A percentile compares a stretch with the other conserved stretches of the same genome.
phyloP scores from a whole-genome alignment of 1,140 invertebrate species.

The Diplogasteroides magnus region DNA sequence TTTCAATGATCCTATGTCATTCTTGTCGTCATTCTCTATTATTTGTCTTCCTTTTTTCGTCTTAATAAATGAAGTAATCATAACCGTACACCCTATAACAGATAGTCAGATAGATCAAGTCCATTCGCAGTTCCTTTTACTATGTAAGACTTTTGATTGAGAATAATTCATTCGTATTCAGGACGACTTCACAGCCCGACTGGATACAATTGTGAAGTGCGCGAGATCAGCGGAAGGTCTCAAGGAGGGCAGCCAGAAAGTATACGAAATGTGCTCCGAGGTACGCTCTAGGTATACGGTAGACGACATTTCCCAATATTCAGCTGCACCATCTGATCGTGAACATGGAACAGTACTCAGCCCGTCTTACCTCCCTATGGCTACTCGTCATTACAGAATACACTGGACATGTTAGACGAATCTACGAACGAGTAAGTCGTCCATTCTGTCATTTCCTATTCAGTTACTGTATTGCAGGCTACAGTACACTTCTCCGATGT shows the following conservation, averaged over 20 bases:
- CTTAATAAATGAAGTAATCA: too few relatives aligned
- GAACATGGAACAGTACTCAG: slow-evolving; percentile 44
- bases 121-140: too few relatives aligned
- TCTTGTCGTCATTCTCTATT: too few relatives aligned
- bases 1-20: too few relatives aligned
- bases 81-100: too few relatives aligned
- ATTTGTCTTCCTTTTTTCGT: too few relatives aligned
- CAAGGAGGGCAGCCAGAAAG: background rate
- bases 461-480: slow-evolving; percentile 32
- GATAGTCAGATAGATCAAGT: too few relatives aligned
- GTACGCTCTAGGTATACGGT: too few relatives aligned
- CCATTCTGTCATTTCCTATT: slow-evolving; percentile 1
- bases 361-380: slow-evolving; percentile 50
- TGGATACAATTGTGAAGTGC: background rate
- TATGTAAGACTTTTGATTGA: too few relatives aligned
- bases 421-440: slow-evolving; percentile 32
- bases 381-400: slow-evolving; percentile 49
- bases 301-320: too few relatives aligned
- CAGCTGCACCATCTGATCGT: slow-evolving; percentile 43
- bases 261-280: background rate
- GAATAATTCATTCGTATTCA: background rate
- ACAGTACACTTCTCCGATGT: slow-evolving; percentile 24
- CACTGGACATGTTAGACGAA: slow-evolving; percentile 32
- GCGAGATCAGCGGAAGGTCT: background rate
- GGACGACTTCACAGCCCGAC: background rate